Conservation (phyloP, 1,140 invertebrate species). For the Procambarus virginalis region DNA sequence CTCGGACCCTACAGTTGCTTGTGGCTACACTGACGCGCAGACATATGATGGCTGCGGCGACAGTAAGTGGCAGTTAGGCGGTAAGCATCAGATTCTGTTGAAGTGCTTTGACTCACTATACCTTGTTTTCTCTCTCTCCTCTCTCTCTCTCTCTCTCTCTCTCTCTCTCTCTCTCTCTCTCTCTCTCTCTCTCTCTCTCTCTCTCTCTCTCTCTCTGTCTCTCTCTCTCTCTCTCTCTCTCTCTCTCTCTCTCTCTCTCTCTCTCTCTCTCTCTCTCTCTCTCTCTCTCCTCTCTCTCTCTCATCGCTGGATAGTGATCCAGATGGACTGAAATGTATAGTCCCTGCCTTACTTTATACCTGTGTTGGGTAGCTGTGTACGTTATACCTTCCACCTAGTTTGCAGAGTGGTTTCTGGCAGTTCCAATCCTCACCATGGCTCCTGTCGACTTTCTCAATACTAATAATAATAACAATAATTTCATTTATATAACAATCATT, state of each 20-base stretch:
- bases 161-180: slow-evolving; percentile 9
- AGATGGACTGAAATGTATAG: no score
- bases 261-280: background rate
- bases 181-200: background rate
- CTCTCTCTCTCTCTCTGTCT: no score
- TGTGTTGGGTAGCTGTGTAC: no score
- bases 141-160: background rate
- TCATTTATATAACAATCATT: no score
- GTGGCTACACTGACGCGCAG: background rate
- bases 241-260: slow-evolving; percentile 4
- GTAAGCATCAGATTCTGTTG: background rate
- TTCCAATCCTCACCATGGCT: no score
- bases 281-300: background rate
- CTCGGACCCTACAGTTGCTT: background rate
- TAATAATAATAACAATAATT: no score
- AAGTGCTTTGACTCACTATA: background rate
- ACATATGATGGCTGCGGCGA: background rate
- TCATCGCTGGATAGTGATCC: background rate
- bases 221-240: background rate
- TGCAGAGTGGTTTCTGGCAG: no score
- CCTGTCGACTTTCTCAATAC: no score
- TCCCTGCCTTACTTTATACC: no score
- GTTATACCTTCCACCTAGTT: no score
- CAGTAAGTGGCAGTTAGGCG: background rate
- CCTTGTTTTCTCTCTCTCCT: background rate